Evolutionary conservation across 2,113 vertebrate genomes (phyloP), one percentile per base, ranked within the genome.

Genomic region (Hucho hucho): DNA sequence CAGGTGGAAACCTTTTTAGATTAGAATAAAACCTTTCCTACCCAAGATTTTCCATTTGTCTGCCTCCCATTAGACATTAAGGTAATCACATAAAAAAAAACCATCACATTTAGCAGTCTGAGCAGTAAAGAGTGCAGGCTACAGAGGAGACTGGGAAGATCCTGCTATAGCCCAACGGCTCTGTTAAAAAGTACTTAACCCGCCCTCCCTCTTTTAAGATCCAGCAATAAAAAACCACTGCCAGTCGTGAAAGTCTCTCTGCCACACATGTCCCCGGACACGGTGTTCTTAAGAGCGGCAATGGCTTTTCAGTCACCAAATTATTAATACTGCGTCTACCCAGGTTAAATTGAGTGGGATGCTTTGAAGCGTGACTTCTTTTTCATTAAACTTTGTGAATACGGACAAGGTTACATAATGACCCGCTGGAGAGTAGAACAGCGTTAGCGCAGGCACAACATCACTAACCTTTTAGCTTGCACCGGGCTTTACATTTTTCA

Each of bases 361-460:
- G 9, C 37, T 43, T 11, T 43, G 37, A 65, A 86, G 75, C 82
- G 72, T 84, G 80, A 79, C 88, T 88, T 90, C 75, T 74, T 88
- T 80, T 90, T 91, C 66, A 70, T 87, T 84, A 87, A 90, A 69
- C 90, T 90, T 92, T 87, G 83, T 81, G 84, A 89, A 83, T 90
- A 73, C 87, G 68, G 91, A 91, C 79, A 87, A 84, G 87, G 86
- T 93, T 94, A 92, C 11, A 76, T 91, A 91, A 93, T 87, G 88
- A 89, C 89, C 90, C 85, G 75, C 25, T 37, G 83, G 88, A 87
- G 86, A 87, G 88, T 74, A 28, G 49, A 82, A 43, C 88, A 87
- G 86, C 86, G 88, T 80, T 87, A 89, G 66, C 80, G 70, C 61
- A 69, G 16, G 16, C 37, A 43, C 9, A 43, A 78, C 64, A 73